These are phyloP conservation scores for Semnornis frantzii DNA, from an alignment of 2,113 vertebrate species.

Conservation along the genomic window DNA sequence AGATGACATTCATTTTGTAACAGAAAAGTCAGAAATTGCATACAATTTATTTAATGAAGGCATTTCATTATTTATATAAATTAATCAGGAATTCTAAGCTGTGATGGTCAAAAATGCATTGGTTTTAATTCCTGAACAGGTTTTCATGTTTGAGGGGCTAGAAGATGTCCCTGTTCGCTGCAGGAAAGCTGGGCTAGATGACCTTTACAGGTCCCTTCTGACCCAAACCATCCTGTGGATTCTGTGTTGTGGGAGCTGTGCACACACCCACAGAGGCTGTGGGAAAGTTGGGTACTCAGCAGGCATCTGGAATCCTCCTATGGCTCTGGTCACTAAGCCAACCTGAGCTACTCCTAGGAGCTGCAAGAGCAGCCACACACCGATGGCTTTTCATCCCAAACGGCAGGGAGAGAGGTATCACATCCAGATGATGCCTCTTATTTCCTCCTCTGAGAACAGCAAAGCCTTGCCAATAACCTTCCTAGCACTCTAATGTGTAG, in stretches of 20 bases:
- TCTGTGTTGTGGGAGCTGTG: accelerated
- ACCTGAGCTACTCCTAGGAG: background rate
- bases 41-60: background rate
- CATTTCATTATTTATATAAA: background rate
- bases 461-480: background rate
- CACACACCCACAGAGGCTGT: background rate
- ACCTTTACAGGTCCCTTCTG: no score
- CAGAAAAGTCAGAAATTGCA: background rate
- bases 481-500: background rate
- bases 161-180: no score
- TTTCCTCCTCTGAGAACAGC: background rate
- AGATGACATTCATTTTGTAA: background rate
- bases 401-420: background rate
- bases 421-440: background rate
- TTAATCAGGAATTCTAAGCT: background rate
- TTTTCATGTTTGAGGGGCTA: background rate
- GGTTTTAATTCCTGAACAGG: background rate
- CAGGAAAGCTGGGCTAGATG: no score
- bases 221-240: no score
- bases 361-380: background rate
- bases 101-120: background rate
- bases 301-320: background rate
- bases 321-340: background rate
- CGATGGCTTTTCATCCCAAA: background rate
- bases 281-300: background rate